Conservation (phyloP, 2,797 vertebrate genomes). For the Aulostomus chinensis region DNA sequence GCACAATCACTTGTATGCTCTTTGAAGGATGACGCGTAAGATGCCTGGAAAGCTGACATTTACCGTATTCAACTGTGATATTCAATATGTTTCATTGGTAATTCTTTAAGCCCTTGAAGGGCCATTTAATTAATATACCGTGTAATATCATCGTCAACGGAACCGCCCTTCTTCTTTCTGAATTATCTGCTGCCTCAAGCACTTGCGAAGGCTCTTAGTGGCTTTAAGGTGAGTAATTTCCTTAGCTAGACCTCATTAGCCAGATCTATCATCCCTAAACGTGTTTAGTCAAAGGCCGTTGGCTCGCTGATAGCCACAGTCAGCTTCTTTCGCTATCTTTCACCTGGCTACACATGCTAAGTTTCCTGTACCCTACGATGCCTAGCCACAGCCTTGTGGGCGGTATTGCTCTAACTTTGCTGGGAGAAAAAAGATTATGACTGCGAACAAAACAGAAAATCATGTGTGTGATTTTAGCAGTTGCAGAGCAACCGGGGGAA, state of each 20-base stretch:
- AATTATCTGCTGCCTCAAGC: slow-evolving; percentile 25
- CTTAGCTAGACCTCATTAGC: slow-evolving; percentile 50
- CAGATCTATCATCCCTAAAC: slow-evolving; percentile 51
- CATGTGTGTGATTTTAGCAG: no score
- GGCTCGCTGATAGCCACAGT: slow-evolving; percentile 36
- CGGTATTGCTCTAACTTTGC: not conserved
- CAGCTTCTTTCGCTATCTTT: slow-evolving; percentile 27
- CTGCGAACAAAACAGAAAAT: slow-evolving; percentile 20
- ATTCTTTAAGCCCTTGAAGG: slow-evolving; percentile 21
- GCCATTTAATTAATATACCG: slow-evolving; percentile 33
- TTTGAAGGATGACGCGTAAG: not conserved
- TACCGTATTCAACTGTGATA: slow-evolving; percentile 29
- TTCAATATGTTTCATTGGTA: slow-evolving; percentile 39
- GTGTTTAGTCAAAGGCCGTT: slow-evolving; percentile 61
- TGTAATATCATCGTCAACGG: slow-evolving; percentile 29
- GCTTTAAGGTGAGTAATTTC: slow-evolving; percentile 57
- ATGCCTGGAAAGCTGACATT: slow-evolving; percentile 25
- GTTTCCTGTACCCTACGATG: slow-evolving; percentile 12
- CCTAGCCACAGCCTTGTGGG: no score
- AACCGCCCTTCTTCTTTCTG: slow-evolving; percentile 17
- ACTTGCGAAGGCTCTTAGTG: slow-evolving; percentile 29
- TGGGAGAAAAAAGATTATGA: not conserved
- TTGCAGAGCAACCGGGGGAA: no score
- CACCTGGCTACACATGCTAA: slow-evolving; percentile 23
- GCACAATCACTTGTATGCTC: not conserved